Conservation (phyloP, 2,888 invertebrate species). For the Embidobia sp. region DNA sequence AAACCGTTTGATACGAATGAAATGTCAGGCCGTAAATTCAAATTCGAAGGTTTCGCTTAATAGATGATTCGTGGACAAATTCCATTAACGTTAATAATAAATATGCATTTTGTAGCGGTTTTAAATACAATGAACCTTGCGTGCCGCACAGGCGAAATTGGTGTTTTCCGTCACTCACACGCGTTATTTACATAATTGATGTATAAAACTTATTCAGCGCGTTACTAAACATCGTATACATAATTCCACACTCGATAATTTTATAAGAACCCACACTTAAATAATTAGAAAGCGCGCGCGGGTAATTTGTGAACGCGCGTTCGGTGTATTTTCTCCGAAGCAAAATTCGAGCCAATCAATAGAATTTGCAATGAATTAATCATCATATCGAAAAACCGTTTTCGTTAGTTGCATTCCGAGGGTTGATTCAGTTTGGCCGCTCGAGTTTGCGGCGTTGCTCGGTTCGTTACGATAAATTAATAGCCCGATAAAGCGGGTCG, state of each 20-base stretch:
- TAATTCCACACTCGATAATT: constrained; percentile 18
- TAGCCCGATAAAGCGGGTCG: too few species aligned
- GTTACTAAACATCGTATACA: constrained; percentile 28
- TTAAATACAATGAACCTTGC: constrained; percentile 40
- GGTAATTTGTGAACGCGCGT: background rate
- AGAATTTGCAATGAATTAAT: too few species aligned
- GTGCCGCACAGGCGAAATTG: constrained; percentile 20
- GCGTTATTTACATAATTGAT: constrained; percentile 44
- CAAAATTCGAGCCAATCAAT: too few species aligned
- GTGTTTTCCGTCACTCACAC: constrained; percentile 34
- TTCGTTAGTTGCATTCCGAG: too few species aligned
- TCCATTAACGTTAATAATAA: constrained; percentile 22
- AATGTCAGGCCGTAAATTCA: too few species aligned
- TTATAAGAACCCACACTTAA: constrained; percentile 29
- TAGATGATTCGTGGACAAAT: constrained; percentile 1
- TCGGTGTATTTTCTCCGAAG: too few species aligned
- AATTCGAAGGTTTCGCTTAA: background rate
- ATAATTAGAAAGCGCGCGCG: constrained; percentile 1
- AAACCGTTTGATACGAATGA: background rate
- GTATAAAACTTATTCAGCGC: constrained; percentile 29
- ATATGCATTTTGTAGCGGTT: constrained; percentile 26
- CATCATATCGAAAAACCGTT: too few species aligned
- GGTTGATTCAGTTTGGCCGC: too few species aligned
- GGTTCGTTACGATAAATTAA: too few species aligned
- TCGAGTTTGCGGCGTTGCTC: too few species aligned